Conservation (phyloP, 2,888 invertebrate species). For the Eilema depressum region DNA sequence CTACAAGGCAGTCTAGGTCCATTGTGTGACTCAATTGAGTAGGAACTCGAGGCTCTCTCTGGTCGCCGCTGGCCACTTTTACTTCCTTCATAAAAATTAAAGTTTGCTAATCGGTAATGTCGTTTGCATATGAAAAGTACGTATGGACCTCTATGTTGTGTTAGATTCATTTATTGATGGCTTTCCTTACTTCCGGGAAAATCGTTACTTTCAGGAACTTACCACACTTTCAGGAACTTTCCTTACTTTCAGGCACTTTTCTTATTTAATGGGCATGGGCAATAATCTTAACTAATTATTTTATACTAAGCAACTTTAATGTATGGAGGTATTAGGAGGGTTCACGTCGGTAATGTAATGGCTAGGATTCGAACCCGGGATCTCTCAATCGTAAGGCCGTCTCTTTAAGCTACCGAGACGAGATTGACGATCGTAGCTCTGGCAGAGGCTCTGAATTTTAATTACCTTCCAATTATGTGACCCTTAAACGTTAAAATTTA, state of each 20-base stretch:
- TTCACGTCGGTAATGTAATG: no score
- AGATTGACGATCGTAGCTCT: no score
- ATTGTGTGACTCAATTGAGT: conserved; percentile 29
- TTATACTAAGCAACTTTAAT: not conserved
- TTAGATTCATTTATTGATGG: not conserved
- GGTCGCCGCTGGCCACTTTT: conserved; percentile 36
- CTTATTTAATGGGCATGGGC: not conserved
- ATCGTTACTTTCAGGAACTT: not conserved
- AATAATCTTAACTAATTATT: not conserved
- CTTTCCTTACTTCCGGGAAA: not conserved
- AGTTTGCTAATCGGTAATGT: not conserved
- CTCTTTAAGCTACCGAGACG: no score
- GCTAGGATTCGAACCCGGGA: no score
- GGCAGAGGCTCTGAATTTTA: not conserved
- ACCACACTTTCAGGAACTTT: not conserved
- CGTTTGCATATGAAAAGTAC: conserved; percentile 14
- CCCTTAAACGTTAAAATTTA: not conserved
- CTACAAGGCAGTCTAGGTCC: conserved; percentile 20
- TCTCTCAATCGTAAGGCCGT: no score
- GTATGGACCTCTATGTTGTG: not conserved
- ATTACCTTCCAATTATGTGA: not conserved
- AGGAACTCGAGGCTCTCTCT: conserved; percentile 20
- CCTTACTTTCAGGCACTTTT: conserved; percentile 1
- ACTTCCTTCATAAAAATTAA: conserved; percentile 32
- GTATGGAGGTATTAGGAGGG: no score